These are phyloP conservation scores for Scelioninae gen. 2 DNA, from an alignment of 2,888 invertebrate species.

Conservation along the genomic window DNA sequence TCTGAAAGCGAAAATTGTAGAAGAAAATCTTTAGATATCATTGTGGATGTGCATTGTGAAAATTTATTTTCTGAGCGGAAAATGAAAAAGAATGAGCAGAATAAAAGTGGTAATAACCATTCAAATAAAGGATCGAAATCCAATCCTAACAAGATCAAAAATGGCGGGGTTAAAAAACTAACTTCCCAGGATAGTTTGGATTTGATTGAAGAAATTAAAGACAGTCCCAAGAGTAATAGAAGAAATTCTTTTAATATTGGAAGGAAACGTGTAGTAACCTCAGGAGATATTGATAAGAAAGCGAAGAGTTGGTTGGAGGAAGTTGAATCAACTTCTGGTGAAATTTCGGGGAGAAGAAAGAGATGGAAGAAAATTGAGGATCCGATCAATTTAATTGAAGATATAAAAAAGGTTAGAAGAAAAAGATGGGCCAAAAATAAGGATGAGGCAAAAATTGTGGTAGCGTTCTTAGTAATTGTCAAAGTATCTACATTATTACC, in stretches of 20 bases:
- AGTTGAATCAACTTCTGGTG: conserved; percentile 31
- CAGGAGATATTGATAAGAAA: conserved; percentile 9
- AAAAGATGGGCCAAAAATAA: conserved; percentile 69
- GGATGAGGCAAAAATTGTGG: conserved; percentile 17
- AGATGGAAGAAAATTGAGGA: conserved; percentile 60
- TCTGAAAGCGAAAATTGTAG: conserved; percentile 43
- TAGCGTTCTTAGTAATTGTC: no score
- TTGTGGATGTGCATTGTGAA: conserved; percentile 67
- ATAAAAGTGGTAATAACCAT: not conserved
- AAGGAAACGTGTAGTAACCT: not conserved
- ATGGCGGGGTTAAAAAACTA: conserved; percentile 29
- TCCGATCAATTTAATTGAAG: conserved; percentile 26
- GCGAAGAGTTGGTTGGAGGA: conserved; percentile 35
- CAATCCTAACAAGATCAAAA: conserved; percentile 23
- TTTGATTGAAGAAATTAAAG: conserved; percentile 62
- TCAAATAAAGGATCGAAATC: conserved; percentile 7
- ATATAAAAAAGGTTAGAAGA: conserved; percentile 61
- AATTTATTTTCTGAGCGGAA: conserved; percentile 23
- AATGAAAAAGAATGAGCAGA: conserved; percentile 5
- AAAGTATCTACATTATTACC: no score
- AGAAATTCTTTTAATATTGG: no score
- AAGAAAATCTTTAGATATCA: conserved; percentile 61
- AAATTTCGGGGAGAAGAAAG: conserved; percentile 47
- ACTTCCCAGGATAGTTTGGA: conserved; percentile 61
- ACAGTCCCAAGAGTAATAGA: conserved; percentile 40